These are phyloP conservation scores for Malurus elegans DNA, from an alignment of 2,113 vertebrate genomes.

Conservation along the genomic window DNA sequence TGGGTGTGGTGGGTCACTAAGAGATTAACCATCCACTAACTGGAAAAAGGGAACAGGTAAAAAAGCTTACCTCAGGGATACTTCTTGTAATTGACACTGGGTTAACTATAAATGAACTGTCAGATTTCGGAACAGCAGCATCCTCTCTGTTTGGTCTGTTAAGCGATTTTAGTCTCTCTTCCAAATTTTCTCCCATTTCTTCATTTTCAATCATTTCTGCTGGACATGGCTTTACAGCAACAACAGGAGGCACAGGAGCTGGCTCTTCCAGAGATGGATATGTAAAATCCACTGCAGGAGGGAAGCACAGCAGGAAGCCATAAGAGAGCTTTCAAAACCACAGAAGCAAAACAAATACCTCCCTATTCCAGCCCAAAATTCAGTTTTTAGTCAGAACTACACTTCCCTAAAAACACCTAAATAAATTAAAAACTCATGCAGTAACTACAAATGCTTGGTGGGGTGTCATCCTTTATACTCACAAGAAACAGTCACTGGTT, in stretches of 20 bases:
- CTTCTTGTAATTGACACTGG: slow-evolving; percentile 68
- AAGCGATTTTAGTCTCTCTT: slow-evolving; percentile 64
- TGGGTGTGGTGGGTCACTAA: not conserved
- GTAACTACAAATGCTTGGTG: not conserved
- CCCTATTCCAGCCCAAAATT: not conserved
- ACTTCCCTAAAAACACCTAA: not conserved
- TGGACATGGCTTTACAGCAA: slow-evolving; percentile 54
- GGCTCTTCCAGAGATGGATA: slow-evolving; percentile 94
- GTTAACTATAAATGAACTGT: slow-evolving; percentile 52
- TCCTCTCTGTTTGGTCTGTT: slow-evolving; percentile 15
- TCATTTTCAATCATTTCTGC: slow-evolving; percentile 66
- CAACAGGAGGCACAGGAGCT: slow-evolving; percentile 61
- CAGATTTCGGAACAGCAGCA: slow-evolving; percentile 56
- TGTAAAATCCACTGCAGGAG: slow-evolving; percentile 88
- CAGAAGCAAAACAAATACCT: not conserved
- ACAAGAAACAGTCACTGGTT: slow-evolving; percentile 84
- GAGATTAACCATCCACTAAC: not conserved
- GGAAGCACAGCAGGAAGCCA: not conserved
- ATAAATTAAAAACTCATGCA: not conserved
- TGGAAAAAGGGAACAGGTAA: not conserved
- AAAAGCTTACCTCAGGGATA: slow-evolving; percentile 83
- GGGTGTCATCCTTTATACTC: slow-evolving; percentile 66
- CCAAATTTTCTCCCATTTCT: slow-evolving; percentile 52
- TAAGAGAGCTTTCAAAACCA: not conserved
- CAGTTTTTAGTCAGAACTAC: not conserved